phyloP scores from a whole-genome alignment of 2,113 vertebrate species.

The Amazona guildingii region DNA sequence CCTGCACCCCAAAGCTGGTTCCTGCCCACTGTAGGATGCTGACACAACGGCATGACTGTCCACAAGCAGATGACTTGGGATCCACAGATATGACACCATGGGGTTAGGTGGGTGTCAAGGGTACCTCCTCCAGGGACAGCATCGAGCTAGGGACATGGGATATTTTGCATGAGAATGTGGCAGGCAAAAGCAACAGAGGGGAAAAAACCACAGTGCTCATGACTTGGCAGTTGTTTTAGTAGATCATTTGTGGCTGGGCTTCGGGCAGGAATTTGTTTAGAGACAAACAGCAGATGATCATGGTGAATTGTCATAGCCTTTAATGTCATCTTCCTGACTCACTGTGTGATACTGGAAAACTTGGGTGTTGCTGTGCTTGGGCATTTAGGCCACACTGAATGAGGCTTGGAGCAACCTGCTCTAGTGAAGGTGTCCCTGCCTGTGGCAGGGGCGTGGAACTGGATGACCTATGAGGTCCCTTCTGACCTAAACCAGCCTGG shows the following conservation, averaged over 20 bases:
- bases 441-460: not conserved
- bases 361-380: rapidly evolving
- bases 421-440: not conserved
- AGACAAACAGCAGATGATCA: not conserved
- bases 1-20: not conserved
- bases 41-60: not conserved
- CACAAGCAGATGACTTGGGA: not conserved
- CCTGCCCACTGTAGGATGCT: not conserved
- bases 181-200: not conserved
- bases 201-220: not conserved
- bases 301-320: not conserved
- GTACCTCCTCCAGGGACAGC: not conserved
- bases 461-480: not conserved
- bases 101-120: not conserved
- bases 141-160: not conserved
- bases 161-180: not conserved
- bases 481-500: not conserved
- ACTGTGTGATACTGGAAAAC: not conserved
- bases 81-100: rapidly evolving
- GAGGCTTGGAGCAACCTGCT: not conserved
- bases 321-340: not conserved
- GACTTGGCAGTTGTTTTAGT: not conserved
- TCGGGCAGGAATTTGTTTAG: not conserved
- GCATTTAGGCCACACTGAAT: not conserved
- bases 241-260: not conserved